Evolutionary conservation across 2,113 vertebrate genomes (phyloP).

Genomic region (Solea senegalensis): DNA sequence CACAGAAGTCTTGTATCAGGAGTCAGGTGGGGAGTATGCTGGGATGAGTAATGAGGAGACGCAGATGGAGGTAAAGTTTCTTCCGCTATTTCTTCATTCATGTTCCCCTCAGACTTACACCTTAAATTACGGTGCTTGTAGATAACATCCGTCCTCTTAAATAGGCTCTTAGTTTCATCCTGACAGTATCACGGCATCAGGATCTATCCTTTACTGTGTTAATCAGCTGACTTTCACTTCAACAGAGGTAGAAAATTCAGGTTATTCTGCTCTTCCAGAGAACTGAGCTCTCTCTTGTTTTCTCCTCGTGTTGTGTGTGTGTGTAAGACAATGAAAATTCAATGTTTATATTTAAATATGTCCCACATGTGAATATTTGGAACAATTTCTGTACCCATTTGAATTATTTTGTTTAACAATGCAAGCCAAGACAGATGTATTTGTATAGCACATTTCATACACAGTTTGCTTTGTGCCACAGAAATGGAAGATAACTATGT

Average conservation of each 20-base stretch:
- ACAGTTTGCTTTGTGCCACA: no score
- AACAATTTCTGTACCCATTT: no score
- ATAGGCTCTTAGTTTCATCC: constrained; percentile 2
- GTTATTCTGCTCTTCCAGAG: not conserved
- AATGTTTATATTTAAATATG: no score
- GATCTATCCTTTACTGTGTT: not conserved
- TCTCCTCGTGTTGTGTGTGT: no score
- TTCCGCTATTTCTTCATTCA: constrained; percentile 2
- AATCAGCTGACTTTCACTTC: not conserved
- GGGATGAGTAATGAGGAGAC: constrained; percentile 80
- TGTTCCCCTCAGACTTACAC: constrained; percentile 10
- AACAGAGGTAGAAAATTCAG: not conserved
- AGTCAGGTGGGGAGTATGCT: constrained; percentile 79
- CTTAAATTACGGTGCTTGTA: constrained; percentile 23
- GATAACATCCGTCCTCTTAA: constrained; percentile 11
- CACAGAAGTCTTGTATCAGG: constrained; percentile 85
- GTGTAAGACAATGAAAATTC: no score
- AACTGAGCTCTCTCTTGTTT: not conserved
- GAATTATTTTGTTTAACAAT: no score
- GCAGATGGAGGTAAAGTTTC: constrained; percentile 82
- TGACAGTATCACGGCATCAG: not conserved
- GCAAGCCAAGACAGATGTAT: no score
- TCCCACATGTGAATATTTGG: no score
- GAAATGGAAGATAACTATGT: no score
- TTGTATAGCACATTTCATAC: no score